These are phyloP conservation scores for Fregetta grallaria DNA, from an alignment of 2,113 vertebrate species.

Conservation along the genomic window DNA sequence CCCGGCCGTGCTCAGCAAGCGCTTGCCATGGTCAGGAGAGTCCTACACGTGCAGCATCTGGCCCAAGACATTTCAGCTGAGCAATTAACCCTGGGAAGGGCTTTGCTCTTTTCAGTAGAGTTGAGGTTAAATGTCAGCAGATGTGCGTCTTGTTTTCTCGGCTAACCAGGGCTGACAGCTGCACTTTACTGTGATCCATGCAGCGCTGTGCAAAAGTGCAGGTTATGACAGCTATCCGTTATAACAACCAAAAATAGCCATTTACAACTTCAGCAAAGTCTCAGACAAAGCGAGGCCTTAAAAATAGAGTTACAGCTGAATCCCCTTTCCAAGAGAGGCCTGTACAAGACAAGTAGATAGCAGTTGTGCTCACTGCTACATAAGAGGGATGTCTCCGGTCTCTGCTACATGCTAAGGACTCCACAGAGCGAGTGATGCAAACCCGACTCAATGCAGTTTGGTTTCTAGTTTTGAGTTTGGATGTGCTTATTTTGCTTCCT, in stretches of 20 bases:
- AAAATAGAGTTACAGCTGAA: neutral
- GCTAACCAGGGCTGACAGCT: neutral
- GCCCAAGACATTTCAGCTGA: neutral
- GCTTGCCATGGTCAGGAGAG: neutral
- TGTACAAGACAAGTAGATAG: neutral
- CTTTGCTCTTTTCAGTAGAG: neutral
- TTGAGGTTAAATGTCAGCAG: neutral
- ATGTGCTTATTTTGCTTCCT: neutral
- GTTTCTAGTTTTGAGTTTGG: neutral
- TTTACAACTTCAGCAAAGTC: neutral
- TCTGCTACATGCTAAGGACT: neutral
- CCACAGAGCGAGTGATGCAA: accelerated
- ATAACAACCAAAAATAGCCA: neutral
- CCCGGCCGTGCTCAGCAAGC: accelerated
- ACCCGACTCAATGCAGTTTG: accelerated
- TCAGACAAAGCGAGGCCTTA: neutral
- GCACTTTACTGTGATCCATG: neutral
- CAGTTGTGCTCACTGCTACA: neutral
- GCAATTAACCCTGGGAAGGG: neutral
- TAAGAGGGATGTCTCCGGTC: neutral
- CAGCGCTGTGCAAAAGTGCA: accelerated
- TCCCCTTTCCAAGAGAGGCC: neutral
- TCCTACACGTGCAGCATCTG: neutral
- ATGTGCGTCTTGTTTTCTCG: neutral
- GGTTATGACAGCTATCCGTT: neutral